phyloP scores from a whole-genome alignment of 2,113 vertebrate species.

The Nannospalax galili region DNA sequence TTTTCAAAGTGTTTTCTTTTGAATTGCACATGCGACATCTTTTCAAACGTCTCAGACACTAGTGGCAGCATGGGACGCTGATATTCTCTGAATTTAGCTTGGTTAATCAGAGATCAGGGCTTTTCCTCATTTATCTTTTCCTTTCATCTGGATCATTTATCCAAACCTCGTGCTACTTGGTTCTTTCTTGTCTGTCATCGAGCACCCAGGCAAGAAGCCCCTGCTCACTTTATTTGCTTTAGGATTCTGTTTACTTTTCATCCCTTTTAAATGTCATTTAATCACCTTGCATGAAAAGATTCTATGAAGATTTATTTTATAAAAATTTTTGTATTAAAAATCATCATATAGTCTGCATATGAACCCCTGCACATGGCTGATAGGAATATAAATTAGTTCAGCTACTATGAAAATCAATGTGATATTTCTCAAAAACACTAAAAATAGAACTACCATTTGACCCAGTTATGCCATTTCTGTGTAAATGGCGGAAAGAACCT shows the following conservation, averaged over 20 bases:
- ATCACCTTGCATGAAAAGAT: background rate
- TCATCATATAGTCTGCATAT: background rate
- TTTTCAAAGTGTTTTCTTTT: conserved; percentile 5
- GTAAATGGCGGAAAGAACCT: background rate
- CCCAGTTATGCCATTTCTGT: background rate
- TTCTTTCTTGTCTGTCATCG: background rate
- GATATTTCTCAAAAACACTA: background rate
- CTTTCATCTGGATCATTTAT: background rate
- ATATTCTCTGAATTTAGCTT: background rate
- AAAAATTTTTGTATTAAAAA: background rate
- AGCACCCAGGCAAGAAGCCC: background rate
- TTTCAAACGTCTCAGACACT: background rate
- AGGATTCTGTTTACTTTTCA: background rate
- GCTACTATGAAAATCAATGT: background rate
- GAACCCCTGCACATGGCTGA: background rate
- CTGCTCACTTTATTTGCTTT: background rate
- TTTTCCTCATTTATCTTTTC: background rate
- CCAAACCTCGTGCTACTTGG: accelerated
- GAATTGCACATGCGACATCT: background rate
- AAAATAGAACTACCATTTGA: background rate
- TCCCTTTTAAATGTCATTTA: background rate
- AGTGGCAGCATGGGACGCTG: background rate
- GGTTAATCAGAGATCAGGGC: background rate
- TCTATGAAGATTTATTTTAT: background rate
- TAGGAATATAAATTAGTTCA: background rate